Base-by-base conservation (phyloP, 2,888 invertebrate genomes). In the Stratiomys singularior region DNA sequence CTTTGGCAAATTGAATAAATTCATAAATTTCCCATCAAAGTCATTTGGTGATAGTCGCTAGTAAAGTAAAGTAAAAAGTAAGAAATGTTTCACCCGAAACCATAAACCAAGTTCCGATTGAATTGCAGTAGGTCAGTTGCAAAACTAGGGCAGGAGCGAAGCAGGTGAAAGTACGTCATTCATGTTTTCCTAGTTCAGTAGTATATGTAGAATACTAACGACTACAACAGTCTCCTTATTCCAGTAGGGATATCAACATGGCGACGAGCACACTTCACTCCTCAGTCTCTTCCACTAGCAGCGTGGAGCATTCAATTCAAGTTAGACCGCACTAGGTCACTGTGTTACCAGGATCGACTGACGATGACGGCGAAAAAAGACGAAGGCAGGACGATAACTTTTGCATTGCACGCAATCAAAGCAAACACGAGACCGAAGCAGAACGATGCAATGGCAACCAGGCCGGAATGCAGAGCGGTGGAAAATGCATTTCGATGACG, bases 301-400 rank as follows among this genome's bases (percentile, higher is more conserved):
- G 23, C 23, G 27, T 5, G 23, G 47, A 74, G 37, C 63, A 46
- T 76, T 11, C 27, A 74, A 79, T 77, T 80, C 80, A 80, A 79
- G 80, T 81, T 80, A 79, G 77, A 69, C 74, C 63, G 77, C 81
- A 82, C 80, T 86, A 85, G 86, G 86, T 86, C 86, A 86, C 83
- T 86, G 85, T 86, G 86, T 85, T 86, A 85, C 83, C 83, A 84
- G 83, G 82, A 79, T 9, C 69, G 30, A 46, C 52, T 77, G 77
- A 18, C 58, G 77, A 56, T 60, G 78, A 78, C 74, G 66, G 28
- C 74, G 66, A 66, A 37, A 37, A 66, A 15, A n/a, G 7, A 66
- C 64, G 64, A 64, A 28, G 64, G 7, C 64, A 64, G 71, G 27
- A 71, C 52, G 52, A 52, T 28, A 56, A 56, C 71, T 72, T 47